Base-by-base conservation (phyloP, 2,797 vertebrate species). In the Poeciliopsis presidionis region DNA sequence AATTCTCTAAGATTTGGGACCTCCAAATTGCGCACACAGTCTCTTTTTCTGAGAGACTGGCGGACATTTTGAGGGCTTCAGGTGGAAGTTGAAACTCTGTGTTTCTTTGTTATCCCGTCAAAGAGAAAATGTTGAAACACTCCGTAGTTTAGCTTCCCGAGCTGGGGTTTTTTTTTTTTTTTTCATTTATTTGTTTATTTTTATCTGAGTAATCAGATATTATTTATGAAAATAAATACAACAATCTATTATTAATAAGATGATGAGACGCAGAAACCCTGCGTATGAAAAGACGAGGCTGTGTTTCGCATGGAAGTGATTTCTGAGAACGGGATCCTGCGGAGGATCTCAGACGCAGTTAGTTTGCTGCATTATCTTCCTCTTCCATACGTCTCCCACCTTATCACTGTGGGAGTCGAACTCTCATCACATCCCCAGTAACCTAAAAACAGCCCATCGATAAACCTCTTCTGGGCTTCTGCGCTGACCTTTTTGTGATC, bases 351-450 rank as follows among this genome's bases (percentile, higher is more conserved):
- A 79, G 28, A 16, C 25, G 22, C 5, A 70, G 6, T 46, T 30
- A 22, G 16, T 61, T 72, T 53, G 49, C 36, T 49, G 72, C 59
- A 16, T 14, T 30, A 74, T 78, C 72, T 75, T 28, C 57, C 12
- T 55, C 33, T 72, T 67, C 61, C 41, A 51, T 28, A 39, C 45
- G 84, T 90, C 49, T 51, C 49, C 49, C 49, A 78, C 79, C 73
- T 86, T 91, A 92, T 93, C 89, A 81, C 57, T 77, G 88, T 93
- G 92, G 91, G 91, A 93, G 75, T 85, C 73, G 2, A 74, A 36
- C 46, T 39, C 41, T 71, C 46, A 33, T 76, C 2, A 14, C 33
- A 74, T 86, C 81, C 86, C 81, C 80, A 73, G 78, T 47, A 51
- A 79, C 72, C 85, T 81, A 89, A 90, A 92, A 90, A 90, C 85